These are phyloP conservation scores for Hyla sarda DNA, from an alignment of 2,113 vertebrate species.

Conservation along the genomic window DNA sequence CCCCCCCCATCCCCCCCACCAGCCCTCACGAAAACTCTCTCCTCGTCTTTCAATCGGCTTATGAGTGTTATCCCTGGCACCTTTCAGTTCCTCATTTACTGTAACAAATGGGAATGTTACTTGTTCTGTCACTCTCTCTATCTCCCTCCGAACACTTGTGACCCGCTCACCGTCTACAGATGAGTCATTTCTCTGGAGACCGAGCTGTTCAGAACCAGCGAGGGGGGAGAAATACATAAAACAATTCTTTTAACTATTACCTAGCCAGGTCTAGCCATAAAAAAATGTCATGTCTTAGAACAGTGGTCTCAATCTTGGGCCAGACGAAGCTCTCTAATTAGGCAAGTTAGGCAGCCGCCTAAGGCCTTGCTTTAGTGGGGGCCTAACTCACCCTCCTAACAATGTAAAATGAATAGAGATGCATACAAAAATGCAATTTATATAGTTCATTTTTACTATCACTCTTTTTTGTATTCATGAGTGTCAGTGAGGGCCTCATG, in stretches of 20 bases:
- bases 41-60: neutral
- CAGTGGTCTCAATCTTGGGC: too few relatives aligned
- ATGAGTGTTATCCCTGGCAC: neutral
- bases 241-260: constrained; percentile 11
- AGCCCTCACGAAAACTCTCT: neutral
- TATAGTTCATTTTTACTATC: neutral
- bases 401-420: too few relatives aligned
- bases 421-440: too few relatives aligned
- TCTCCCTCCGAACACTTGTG: constrained; percentile 27
- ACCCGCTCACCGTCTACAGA: constrained; percentile 33
- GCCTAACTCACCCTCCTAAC: too few relatives aligned
- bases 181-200: constrained; percentile 49
- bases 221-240: neutral
- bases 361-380: too few relatives aligned
- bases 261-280: neutral
- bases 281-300: neutral
- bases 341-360: too few relatives aligned
- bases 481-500: too few relatives aligned
- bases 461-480: too few relatives aligned
- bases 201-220: constrained; percentile 20
- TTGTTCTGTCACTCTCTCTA: constrained; percentile 24
- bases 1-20: neutral
- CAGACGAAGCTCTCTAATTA: too few relatives aligned
- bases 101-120: constrained; percentile 40
- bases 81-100: constrained; percentile 46